Base-by-base conservation (phyloP, 35 echinoderm and acorn worm genomes). In the Diadema setosum region DNA sequence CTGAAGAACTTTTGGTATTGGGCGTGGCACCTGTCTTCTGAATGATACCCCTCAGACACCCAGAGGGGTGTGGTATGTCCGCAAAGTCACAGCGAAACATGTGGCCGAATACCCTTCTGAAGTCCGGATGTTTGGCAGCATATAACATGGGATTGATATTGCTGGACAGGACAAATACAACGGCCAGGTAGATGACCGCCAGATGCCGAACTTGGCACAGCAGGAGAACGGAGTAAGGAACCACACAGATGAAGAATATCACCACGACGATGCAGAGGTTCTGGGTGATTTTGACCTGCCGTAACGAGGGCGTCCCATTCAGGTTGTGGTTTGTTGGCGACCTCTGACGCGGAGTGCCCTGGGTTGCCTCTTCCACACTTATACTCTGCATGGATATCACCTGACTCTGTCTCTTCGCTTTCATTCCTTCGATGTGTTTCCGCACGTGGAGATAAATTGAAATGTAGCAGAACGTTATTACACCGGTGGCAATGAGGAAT, bases 351-450 rank as follows among this genome's bases (percentile, higher is more conserved):
- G 36, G 40, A 20, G 40, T 9, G 18, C n/a, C 35, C 0, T 33
- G 14, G 24, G 27, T 44, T 33, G 39, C 44, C 8, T 78, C 73
- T 44, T 78, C 35, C 3, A 78, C 44, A 36, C 20, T 78, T 14
- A 78, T 78, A 23, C 73, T 78, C 21, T 78, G 73, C 35, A 78
- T n/a, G 20, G 73, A 78, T 78, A 78, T 78, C 35, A 43, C 34
- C 40, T 78, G 73, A 36, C 73, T 78, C 73, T 78, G 27, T 18
- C 73, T 33, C 20, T 78, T 39, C 0, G 73, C 33, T 78, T 78
- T 78, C 73, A 78, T 78, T 15, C 30, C 73, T 35, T 14, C 24
- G 39, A 78, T 78, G n/a, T 78, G 73, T 5, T 78, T 78, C 5
- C 73, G 14, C 11, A 78, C 73, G 36, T 78, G 44, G 36, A 78